Conservation (phyloP, 2,888 invertebrate species). For the Andrena trimmerana region DNA sequence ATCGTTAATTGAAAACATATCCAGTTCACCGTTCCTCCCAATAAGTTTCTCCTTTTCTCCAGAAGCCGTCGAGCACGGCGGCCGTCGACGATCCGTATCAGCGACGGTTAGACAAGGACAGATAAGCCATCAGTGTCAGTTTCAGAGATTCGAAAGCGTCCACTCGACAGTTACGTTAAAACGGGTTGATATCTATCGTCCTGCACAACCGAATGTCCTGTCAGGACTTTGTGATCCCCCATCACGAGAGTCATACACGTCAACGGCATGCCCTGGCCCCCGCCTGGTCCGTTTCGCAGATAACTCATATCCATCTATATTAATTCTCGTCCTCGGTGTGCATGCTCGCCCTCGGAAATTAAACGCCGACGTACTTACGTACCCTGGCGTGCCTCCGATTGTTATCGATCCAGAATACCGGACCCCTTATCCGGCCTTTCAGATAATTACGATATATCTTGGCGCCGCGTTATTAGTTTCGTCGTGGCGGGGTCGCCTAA, state of each 20-base stretch:
- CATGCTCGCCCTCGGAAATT: conserved; percentile 74
- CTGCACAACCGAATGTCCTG: conserved; percentile 77
- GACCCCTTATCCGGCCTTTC: conserved; percentile 47
- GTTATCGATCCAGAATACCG: conserved; percentile 63
- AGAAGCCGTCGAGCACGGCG: conserved; percentile 36
- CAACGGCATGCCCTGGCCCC: conserved; percentile 75
- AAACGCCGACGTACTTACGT: conserved; percentile 70
- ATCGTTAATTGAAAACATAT: conserved; percentile 54
- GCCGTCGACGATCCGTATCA: conserved; percentile 49
- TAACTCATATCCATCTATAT: conserved; percentile 83
- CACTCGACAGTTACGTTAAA: conserved; percentile 82
- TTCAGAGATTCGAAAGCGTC: conserved; percentile 79
- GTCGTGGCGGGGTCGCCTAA: conserved; percentile 2
- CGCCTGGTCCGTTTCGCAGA: conserved; percentile 68
- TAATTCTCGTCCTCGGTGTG: conserved; percentile 74
- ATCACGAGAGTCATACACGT: conserved; percentile 82
- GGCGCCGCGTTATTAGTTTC: conserved; percentile 47
- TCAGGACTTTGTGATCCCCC: conserved; percentile 77
- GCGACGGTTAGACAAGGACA: conserved; percentile 65
- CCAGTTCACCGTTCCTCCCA: conserved; percentile 6
- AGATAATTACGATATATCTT: conserved; percentile 51
- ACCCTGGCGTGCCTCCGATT: conserved; percentile 57
- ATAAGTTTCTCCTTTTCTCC: conserved; percentile 16
- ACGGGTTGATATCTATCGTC: conserved; percentile 80
- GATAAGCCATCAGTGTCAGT: conserved; percentile 83